Evolutionary conservation across 2,888 invertebrate species (phyloP).

Genomic region (Ryuthela nishihirai): DNA sequence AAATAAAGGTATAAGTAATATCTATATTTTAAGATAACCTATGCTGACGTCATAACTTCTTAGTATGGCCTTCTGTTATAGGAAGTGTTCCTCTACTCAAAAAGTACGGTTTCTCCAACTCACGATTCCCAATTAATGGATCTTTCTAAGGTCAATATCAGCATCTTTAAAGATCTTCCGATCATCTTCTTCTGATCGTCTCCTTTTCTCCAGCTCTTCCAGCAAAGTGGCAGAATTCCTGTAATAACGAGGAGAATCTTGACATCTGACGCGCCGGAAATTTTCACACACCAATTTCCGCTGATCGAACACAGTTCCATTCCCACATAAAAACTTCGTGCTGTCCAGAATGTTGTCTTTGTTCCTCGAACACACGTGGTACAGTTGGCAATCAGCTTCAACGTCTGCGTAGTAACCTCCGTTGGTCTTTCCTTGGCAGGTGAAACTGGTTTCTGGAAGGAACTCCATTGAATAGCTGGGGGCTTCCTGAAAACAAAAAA

Average conservation of each 20-base stretch:
- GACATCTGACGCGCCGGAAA: slow-evolving; percentile 7
- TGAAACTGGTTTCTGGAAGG: slow-evolving; percentile 18
- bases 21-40: no score
- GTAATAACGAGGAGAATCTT: slow-evolving; percentile 15
- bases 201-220: background rate
- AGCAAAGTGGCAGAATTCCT: slow-evolving; percentile 7
- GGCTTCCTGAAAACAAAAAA: slow-evolving; percentile 7
- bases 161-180: background rate
- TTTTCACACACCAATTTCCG: slow-evolving; percentile 30
- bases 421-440: slow-evolving; percentile 12
- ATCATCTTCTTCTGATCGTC: background rate
- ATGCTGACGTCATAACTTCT: no score
- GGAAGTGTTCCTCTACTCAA: no score
- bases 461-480: slow-evolving; percentile 9
- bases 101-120: no score
- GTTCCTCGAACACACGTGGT: slow-evolving; percentile 16
- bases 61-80: no score
- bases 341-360: slow-evolving; percentile 11
- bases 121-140: no score
- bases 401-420: slow-evolving; percentile 32
- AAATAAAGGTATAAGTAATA: no score
- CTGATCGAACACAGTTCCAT: slow-evolving; percentile 32
- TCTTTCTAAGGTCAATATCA: no score
- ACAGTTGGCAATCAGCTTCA: slow-evolving; percentile 29
- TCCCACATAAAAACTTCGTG: slow-evolving; percentile 24